phyloP scores from a whole-genome alignment of 2,888 invertebrate genomes.

The Alentia gelatinosa region DNA sequence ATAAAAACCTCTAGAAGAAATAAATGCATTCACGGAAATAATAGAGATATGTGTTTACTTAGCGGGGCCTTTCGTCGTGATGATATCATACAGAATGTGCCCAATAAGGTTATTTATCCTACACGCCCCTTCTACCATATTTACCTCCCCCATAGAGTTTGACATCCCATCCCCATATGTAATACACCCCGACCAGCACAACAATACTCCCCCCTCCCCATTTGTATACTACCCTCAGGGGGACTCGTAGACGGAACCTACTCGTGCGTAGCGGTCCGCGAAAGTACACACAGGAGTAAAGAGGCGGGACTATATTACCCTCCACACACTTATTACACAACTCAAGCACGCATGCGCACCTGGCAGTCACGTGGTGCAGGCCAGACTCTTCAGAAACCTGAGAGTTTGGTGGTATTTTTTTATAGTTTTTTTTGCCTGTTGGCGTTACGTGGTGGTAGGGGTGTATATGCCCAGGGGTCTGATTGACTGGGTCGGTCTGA shows the following conservation, averaged over 20 bases:
- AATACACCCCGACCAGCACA: not conserved
- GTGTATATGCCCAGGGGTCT: too few relatives aligned
- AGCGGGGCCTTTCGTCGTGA: not conserved
- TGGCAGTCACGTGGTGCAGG: not conserved
- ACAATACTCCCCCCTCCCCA: not conserved
- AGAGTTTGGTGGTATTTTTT: too few relatives aligned
- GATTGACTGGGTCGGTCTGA: not conserved
- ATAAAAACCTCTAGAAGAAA: too few relatives aligned
- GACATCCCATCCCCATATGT: not conserved
- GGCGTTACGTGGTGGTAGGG: not conserved
- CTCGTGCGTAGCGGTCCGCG: not conserved
- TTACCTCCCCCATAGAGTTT: not conserved
- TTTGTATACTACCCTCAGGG: too few relatives aligned
- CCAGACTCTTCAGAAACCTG: not conserved
- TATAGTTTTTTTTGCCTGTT: not conserved
- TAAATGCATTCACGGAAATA: not conserved
- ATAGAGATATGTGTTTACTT: not conserved
- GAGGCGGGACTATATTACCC: not conserved
- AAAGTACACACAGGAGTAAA: constrained; percentile 16
- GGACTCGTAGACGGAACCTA: too few relatives aligned
- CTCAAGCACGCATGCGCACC: not conserved
- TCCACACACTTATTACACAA: not conserved
- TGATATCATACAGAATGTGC: not conserved
- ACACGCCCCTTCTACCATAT: not conserved
- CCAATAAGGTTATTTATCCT: not conserved